Base-by-base conservation (phyloP, 2,888 invertebrate species). In the Mesopsocus fuscifrons region DNA sequence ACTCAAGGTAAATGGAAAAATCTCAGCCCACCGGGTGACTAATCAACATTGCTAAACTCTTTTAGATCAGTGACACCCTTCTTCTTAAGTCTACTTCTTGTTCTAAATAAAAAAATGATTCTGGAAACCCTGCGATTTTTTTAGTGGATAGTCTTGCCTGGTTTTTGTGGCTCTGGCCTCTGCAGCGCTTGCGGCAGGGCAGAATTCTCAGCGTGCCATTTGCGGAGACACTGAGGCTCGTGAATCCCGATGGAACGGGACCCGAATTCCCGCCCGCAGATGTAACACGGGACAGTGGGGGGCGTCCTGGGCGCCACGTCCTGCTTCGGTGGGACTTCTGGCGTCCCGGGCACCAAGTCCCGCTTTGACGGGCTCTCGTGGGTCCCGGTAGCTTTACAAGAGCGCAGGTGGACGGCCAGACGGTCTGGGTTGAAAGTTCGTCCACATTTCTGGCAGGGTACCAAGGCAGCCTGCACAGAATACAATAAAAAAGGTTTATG, bases 341-440 rank as follows among this genome's bases (percentile, higher is more conserved):
- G 8, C n/a, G 21, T 3, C 3, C 32, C 41, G 20, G 38, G 2
- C 2, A 15, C 17, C 1, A n/a, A 20, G 13, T 4, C 40, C 1
- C 17, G 3, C 11, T 22, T 20, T 31, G 35, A 9, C 2, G 16
- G 21, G 18, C 16, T 3, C 3, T 16, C 30, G 11, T 2, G 16
- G 40, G 30, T 15, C 2, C 23, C 32, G 21, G 31, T 33, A 11
- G 16, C 6, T 2, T 20, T 20, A 43, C 51, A 51, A 16, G 47
- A 48, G 49, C 61, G 60, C 50, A 62, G 58, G 54, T 80, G 79
- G 2, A 77, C 69, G 11, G 63, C 53, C 13, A 80, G 57, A 30
- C 78, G 63, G 50, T 78, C 77, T 0, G 77, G 75, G 48, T 69
- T 62, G 59, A 80, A 80, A 20, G 75, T 77, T 38, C 79, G 62